A percentile compares a stretch with the other conserved stretches of the same genome.
Evolutionary conservation across 2,113 vertebrate species (phyloP).

Genomic region (Pantherophis guttatus): DNA sequence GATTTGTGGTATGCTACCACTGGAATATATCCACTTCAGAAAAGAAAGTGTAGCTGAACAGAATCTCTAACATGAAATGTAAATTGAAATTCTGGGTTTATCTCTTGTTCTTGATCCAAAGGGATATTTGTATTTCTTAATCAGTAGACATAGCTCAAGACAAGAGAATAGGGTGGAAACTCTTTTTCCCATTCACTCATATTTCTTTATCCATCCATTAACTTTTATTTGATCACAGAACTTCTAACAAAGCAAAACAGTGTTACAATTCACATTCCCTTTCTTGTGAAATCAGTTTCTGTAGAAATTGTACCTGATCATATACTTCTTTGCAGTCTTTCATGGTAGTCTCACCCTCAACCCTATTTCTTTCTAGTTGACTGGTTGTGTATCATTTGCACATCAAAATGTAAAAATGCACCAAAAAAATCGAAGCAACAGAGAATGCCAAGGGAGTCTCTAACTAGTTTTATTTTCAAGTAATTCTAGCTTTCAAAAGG

Average conservation of each 20-base stretch:
- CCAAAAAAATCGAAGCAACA: not conserved
- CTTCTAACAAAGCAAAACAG: not conserved
- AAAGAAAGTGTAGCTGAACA: not conserved
- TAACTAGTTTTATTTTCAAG: constrained; percentile 64
- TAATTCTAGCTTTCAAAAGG: constrained; percentile 65
- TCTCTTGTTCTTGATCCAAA: not conserved
- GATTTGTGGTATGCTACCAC: not conserved
- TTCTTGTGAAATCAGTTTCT: not conserved
- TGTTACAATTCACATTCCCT: not conserved
- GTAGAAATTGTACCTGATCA: not conserved
- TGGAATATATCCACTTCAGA: not conserved
- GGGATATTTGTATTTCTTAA: not conserved
- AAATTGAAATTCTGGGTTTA: not conserved
- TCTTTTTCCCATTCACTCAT: too few species aligned
- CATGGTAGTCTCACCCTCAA: not conserved
- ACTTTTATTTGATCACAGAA: not conserved
- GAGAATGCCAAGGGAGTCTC: constrained; percentile 4
- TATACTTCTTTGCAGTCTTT: not conserved
- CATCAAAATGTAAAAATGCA: constrained; percentile 34
- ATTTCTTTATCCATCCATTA: not conserved
- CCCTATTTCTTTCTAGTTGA: constrained; percentile 17
- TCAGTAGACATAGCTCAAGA: not conserved
- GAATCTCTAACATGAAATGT: not conserved
- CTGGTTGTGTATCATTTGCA: not conserved
- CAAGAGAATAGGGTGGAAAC: not conserved